Evolutionary conservation across 2,113 vertebrate species (phyloP).

Genomic region (Ceyx melanurus): DNA sequence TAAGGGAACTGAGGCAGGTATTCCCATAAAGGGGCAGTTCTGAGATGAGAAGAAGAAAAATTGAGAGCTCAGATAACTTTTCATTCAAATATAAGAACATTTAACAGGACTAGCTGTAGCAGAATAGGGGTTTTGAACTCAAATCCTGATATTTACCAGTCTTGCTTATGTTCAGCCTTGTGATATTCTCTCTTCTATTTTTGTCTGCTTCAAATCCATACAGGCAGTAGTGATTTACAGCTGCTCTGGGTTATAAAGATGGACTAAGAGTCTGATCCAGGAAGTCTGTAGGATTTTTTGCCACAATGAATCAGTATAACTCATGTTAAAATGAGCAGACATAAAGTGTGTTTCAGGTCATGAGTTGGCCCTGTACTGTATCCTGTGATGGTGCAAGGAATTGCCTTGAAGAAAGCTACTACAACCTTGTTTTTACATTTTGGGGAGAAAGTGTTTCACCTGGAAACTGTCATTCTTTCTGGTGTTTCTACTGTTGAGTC

Average conservation of each 20-base stretch:
- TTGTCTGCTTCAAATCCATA: neutral
- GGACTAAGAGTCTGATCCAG: neutral
- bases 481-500: neutral
- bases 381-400: neutral
- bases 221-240: constrained; percentile 2
- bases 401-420: neutral
- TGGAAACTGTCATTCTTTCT: neutral
- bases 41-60: neutral
- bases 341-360: constrained; percentile 3
- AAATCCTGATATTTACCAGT: neutral
- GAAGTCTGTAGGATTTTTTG: constrained; percentile 36
- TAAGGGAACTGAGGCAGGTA: neutral
- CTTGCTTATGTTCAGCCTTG: neutral
- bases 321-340: neutral
- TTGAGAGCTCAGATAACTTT: neutral
- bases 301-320: constrained; percentile 18
- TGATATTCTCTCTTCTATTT: neutral
- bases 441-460: neutral
- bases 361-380: neutral
- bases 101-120: neutral
- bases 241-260: constrained; percentile 9
- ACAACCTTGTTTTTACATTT: neutral
- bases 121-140: neutral
- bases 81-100: neutral
- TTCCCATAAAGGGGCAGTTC: neutral